A percentile compares a stretch with the other conserved stretches of the same genome.
Conservation (phyloP, 2,113 vertebrate species). For the Etheostoma spectabile region DNA sequence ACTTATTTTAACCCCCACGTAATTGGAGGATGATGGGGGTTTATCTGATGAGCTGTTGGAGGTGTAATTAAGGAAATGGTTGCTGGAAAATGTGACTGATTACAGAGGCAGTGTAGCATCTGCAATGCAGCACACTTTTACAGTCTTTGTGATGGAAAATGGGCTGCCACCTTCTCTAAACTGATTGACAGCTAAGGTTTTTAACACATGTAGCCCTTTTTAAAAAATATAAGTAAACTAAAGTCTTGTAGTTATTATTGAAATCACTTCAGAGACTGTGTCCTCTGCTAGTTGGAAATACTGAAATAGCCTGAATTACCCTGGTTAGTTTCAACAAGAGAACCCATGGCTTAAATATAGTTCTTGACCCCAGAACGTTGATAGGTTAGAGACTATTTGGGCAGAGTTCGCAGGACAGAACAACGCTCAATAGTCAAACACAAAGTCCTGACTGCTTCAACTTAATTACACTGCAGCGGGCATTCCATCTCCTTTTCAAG, state of each 20-base stretch:
- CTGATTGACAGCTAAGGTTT: neutral
- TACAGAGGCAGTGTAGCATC: neutral
- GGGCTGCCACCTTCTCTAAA: neutral
- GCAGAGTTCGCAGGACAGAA: neutral
- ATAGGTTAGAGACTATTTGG: neutral
- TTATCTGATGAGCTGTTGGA: conserved; percentile 40
- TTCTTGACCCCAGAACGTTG: neutral
- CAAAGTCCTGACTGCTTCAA: neutral
- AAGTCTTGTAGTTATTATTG: too few relatives aligned
- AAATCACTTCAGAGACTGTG: neutral
- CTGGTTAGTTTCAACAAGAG: neutral
- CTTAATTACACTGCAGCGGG: neutral
- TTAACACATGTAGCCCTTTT: neutral
- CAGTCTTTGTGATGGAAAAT: neutral
- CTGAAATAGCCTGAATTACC: neutral
- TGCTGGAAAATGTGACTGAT: conserved; percentile 20
- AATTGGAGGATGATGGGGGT: conserved; percentile 21
- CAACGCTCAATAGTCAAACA: neutral
- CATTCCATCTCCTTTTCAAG: neutral
- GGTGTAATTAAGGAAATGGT: conserved; percentile 59
- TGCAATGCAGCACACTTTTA: conserved; percentile 10
- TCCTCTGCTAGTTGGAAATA: neutral
- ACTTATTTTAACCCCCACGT: neutral
- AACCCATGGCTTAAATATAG: neutral
- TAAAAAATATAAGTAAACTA: neutral